These are phyloP conservation scores for Spermophilus dauricus DNA, from an alignment of 2,113 vertebrate genomes.

Conservation along the genomic window DNA sequence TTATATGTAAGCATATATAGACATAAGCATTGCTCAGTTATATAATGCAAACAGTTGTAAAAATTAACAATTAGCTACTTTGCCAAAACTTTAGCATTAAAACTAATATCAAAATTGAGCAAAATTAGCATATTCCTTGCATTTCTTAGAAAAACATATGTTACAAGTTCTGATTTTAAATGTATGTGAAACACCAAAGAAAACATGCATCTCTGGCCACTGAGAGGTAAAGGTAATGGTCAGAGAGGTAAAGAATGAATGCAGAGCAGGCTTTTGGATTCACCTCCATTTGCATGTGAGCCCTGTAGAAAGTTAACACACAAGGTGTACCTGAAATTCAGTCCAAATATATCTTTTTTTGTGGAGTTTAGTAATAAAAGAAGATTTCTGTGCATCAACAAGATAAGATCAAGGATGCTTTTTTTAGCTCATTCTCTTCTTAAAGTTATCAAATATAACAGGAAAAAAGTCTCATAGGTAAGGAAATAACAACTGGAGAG, in stretches of 20 bases:
- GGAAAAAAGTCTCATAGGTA: constrained; percentile 28
- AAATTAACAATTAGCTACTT: constrained; percentile 34
- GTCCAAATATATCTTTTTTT: neutral
- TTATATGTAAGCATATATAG: neutral
- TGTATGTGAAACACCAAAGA: neutral
- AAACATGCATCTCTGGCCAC: neutral
- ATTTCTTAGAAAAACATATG: constrained; percentile 22
- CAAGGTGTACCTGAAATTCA: neutral
- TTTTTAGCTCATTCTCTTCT: constrained; percentile 24
- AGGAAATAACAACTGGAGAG: constrained; percentile 47
- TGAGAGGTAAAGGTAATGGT: neutral
- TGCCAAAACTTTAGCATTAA: constrained; percentile 14
- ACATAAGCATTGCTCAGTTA: neutral
- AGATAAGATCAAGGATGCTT: constrained; percentile 16
- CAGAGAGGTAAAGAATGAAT: neutral
- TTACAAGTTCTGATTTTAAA: neutral
- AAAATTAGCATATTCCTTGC: neutral
- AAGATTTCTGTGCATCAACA: neutral
- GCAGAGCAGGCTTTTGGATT: neutral
- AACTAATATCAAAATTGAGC: neutral
- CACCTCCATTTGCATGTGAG: neutral
- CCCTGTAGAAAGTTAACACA: neutral
- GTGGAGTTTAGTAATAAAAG: neutral
- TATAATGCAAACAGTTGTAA: neutral
- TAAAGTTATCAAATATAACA: constrained; percentile 60